phyloP scores from a whole-genome alignment of 2,888 invertebrate genomes.

The Didymodactylos carnosus region DNA sequence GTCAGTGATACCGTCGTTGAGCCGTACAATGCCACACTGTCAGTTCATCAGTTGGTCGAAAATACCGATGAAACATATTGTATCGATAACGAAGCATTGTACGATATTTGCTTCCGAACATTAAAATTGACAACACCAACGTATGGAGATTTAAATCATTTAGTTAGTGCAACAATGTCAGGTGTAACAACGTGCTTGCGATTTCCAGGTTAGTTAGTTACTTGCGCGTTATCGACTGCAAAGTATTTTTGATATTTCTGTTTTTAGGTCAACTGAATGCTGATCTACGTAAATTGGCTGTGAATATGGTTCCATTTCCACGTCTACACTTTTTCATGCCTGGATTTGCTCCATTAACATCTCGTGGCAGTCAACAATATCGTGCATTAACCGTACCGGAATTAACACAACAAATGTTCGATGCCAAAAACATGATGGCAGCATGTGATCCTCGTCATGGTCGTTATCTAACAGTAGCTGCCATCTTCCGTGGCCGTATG shows the following conservation, averaged over 20 bases:
- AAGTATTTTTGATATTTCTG: background rate
- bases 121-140: slow-evolving; percentile 58
- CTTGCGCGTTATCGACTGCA: background rate
- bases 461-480: slow-evolving; percentile 26
- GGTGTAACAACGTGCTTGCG: slow-evolving; percentile 58
- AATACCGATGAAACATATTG: slow-evolving; percentile 73
- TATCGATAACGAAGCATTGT: slow-evolving; percentile 69
- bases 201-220: slow-evolving; percentile 46
- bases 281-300: slow-evolving; percentile 23
- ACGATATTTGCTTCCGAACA: slow-evolving; percentile 74
- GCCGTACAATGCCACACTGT: slow-evolving; percentile 17
- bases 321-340: slow-evolving; percentile 35
- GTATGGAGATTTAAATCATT: slow-evolving; percentile 67
- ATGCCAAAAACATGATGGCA: slow-evolving; percentile 17
- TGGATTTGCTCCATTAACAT: slow-evolving; percentile 31
- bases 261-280: slow-evolving; percentile 21
- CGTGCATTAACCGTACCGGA: slow-evolving; percentile 30
- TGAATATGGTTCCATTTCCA: slow-evolving; percentile 33
- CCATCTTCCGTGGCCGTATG: slow-evolving; percentile 31
- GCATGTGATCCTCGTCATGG: slow-evolving; percentile 16
- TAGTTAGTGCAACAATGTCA: slow-evolving; percentile 43
- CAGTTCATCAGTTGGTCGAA: slow-evolving; percentile 44
- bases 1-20: slow-evolving; percentile 20
- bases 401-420: slow-evolving; percentile 22
- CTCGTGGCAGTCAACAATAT: slow-evolving; percentile 30